Base-by-base conservation (phyloP, 2,113 vertebrate species). In the Neodon shergylaensis region DNA sequence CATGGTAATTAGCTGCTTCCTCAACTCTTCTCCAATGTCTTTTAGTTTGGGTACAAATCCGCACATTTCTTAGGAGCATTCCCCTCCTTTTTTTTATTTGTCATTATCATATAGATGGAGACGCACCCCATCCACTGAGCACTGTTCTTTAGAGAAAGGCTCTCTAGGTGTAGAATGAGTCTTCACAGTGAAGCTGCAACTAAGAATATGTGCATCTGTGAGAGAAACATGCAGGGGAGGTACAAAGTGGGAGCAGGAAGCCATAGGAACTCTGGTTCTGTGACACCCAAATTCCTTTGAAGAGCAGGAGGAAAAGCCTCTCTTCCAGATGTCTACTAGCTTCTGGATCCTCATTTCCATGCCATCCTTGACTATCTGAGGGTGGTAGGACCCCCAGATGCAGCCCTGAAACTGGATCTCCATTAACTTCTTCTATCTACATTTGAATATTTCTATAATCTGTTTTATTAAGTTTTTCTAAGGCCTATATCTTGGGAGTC, bases 11-110 rank as follows among this genome's bases (percentile, higher is more conserved):
- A 95, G 14, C 31, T 9, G 17, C 5, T 1, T 9, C 0, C 17
- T 63, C 5, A 90, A 4, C 1, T 79, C 82, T 36, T 14, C 4
- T 24, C 5, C 19, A 24, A 0, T 8, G 1, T 65, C 39, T 65
- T 0, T 2, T 7, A 94, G 47, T 0, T 0, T 70, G 70, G 21
- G 5, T 5, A 33, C 61, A 90, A 6, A 19, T 58, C 4, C 17
- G 1, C 4, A 49, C 79, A 65, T 0, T 2, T 0, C 1, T 39
- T 14, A 0, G 24, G 90, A 44, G 14, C 3, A 0, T 81, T 65
- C 12, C 31, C 31, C 13, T 58, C 14, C 66, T 49, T 12, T 3
- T 24, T 72, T 68, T 13, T 33, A 49, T 49, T 52, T 33, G 65
- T 66, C 1, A 65, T 68, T 31, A 36, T 33, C 36, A 58, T 93